Conservation (phyloP, 92 coral and sea anemone genomes). For the Ricordea florida region DNA sequence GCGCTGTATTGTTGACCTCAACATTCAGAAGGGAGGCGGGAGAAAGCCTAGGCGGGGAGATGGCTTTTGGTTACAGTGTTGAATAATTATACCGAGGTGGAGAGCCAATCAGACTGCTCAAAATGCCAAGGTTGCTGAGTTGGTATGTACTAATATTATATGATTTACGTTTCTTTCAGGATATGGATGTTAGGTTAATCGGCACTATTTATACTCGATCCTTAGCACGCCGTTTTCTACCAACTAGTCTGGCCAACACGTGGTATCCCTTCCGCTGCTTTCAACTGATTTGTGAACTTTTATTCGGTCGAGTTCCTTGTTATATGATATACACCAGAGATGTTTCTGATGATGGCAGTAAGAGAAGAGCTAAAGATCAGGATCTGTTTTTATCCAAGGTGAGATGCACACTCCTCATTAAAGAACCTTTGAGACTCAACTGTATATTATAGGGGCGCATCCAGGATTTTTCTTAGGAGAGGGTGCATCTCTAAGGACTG, state of each 20-base stretch:
- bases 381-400: slow-evolving; percentile 85
- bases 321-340: slow-evolving; percentile 77
- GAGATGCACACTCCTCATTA: neutral
- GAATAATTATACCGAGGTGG: too few species aligned
- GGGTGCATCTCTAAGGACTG: too few species aligned
- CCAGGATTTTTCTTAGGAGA: too few species aligned
- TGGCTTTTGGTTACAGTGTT: too few species aligned
- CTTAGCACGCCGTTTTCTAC: slow-evolving; percentile 84
- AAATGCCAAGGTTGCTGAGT: too few species aligned
- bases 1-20: too few species aligned
- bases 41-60: too few species aligned
- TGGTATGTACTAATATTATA: too few species aligned
- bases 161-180: slow-evolving; percentile 41
- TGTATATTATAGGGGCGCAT: too few species aligned
- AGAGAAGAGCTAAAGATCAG: slow-evolving; percentile 62
- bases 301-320: slow-evolving; percentile 88
- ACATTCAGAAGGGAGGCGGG: too few species aligned
- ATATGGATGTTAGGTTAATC: slow-evolving; percentile 83
- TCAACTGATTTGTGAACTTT: slow-evolving; percentile 87
- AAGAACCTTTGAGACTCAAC: neutral
- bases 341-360: slow-evolving; percentile 81
- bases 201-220: slow-evolving; percentile 86
- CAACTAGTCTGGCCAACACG: slow-evolving; percentile 67
- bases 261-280: slow-evolving; percentile 93
- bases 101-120: too few species aligned